A percentile compares a stretch with the other conserved stretches of the same genome.
Evolutionary conservation across 2,113 vertebrate species (phyloP).

Genomic region (Serinus canaria): DNA sequence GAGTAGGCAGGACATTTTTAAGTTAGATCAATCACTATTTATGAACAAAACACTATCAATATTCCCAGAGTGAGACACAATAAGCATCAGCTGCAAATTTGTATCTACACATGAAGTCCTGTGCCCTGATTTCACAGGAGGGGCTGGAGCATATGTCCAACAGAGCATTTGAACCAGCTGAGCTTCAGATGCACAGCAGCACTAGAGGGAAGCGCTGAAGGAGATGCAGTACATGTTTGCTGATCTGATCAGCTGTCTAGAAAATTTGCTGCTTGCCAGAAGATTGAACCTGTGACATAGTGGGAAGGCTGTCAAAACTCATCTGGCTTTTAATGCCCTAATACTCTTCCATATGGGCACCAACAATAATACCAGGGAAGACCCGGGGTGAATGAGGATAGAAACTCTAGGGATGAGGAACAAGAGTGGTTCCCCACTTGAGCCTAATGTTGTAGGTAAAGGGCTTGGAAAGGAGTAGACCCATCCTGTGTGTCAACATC

Average conservation of each 20-base stretch:
- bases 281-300: not conserved
- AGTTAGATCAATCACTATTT: not conserved
- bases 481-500: not conserved
- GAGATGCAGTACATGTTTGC: not conserved
- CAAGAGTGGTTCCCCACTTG: not conserved
- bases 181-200: not conserved
- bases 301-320: not conserved
- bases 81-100: not conserved
- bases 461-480: not conserved
- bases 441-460: not conserved
- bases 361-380: not conserved
- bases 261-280: not conserved
- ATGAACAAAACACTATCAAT: accelerated
- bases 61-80: not conserved
- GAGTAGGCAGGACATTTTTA: not conserved
- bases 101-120: not conserved
- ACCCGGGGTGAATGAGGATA: not conserved
- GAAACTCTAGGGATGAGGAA: not conserved
- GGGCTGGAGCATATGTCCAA: not conserved
- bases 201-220: not conserved
- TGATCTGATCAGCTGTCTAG: not conserved
- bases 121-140: not conserved
- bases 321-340: accelerated
- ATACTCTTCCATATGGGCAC: not conserved
- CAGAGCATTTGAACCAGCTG: not conserved